These are phyloP conservation scores for Jaculus jaculus DNA, from an alignment of 2,113 vertebrate species.

Conservation along the genomic window DNA sequence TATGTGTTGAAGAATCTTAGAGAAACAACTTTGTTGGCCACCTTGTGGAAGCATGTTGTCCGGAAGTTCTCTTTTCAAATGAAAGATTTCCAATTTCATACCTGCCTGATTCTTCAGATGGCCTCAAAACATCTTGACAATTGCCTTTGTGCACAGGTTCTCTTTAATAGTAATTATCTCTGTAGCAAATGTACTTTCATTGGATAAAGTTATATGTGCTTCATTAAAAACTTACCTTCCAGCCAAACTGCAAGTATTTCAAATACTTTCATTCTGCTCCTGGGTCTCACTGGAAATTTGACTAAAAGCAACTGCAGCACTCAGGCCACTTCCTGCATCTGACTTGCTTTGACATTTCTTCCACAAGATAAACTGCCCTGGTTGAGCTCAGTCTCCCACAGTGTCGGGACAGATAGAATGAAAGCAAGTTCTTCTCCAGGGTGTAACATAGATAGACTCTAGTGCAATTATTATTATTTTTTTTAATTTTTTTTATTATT, in stretches of 20 bases:
- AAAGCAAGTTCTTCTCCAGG: not conserved
- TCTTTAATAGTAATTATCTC: no score
- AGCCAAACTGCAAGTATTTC: not conserved
- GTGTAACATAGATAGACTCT: not conserved
- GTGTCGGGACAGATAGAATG: not conserved
- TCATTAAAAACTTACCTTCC: not conserved
- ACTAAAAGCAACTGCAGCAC: not conserved
- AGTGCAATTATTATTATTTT: not conserved
- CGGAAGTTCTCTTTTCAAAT: not conserved
- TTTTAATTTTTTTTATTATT: no score
- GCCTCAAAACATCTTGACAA: not conserved
- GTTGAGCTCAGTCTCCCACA: not conserved
- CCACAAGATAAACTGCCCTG: not conserved
- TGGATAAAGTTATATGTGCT: not conserved
- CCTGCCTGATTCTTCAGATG: not conserved
- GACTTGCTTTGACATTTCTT: not conserved
- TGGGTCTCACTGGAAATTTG: not conserved
- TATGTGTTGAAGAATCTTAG: not conserved
- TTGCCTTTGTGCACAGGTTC: not conserved
- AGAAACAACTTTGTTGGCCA: not conserved
- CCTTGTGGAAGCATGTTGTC: not conserved
- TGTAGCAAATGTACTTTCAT: not conserved
- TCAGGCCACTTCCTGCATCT: no score
- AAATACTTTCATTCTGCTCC: not conserved
- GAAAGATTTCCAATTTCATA: not conserved